Conservation (phyloP, 2,888 invertebrate species). For the Spisula subtruncata region DNA sequence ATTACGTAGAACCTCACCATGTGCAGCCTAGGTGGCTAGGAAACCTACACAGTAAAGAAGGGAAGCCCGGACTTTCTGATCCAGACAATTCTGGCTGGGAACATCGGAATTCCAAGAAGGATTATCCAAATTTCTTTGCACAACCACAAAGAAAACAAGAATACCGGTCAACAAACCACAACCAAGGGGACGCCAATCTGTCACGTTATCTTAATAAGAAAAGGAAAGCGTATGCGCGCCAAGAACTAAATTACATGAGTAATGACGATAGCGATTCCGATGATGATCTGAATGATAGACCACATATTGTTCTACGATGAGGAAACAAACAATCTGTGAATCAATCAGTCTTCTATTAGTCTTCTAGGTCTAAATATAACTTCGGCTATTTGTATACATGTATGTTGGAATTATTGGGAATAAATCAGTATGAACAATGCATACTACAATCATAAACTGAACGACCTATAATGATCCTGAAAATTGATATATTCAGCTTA, state of each 20-base stretch:
- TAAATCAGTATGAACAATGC: no score
- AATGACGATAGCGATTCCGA: conserved; percentile 36
- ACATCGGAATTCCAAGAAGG: conserved; percentile 46
- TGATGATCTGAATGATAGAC: conserved; percentile 29
- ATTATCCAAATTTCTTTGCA: conserved; percentile 9
- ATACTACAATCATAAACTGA: no score
- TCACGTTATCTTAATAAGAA: conserved; percentile 48
- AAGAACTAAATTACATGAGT: conserved; percentile 32
- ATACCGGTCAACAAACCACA: conserved; percentile 21
- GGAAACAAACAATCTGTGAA: neutral
- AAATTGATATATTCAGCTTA: no score
- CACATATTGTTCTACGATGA: conserved; percentile 39
- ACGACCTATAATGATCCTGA: no score
- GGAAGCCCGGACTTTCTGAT: conserved; percentile 53
- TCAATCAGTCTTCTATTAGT: neutral
- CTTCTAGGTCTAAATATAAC: no score
- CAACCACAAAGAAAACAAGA: conserved; percentile 24
- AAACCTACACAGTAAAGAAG: conserved; percentile 65
- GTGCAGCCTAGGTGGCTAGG: conserved; percentile 69
- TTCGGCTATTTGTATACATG: no score
- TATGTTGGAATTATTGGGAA: no score
- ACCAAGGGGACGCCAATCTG: conserved; percentile 50
- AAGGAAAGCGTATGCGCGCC: conserved; percentile 43
- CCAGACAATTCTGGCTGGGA: conserved; percentile 56
- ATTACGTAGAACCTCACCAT: conserved; percentile 34